These are phyloP conservation scores for Coccyzus lansbergi DNA, from an alignment of 2,797 vertebrate species.

Conservation along the genomic window DNA sequence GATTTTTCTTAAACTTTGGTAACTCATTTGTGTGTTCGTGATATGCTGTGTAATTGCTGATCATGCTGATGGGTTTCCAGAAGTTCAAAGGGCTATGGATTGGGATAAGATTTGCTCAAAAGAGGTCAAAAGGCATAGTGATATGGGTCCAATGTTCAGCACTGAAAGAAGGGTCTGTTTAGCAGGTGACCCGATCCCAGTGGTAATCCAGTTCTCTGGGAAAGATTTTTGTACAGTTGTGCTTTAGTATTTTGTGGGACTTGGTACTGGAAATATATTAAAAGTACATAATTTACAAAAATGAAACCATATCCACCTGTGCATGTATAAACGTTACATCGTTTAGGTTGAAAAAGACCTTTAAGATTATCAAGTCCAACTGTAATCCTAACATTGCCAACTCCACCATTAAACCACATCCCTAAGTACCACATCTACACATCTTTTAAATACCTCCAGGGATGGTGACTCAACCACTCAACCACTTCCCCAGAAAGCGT, in stretches of 20 bases:
- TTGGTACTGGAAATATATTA: neutral
- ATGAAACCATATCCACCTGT: neutral
- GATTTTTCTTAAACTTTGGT: neutral
- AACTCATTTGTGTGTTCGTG: neutral
- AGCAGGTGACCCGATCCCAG: neutral
- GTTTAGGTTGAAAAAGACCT: too few relatives aligned
- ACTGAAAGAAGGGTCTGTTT: fast-evolving
- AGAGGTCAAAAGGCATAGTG: neutral
- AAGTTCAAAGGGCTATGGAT: conserved; percentile 11
- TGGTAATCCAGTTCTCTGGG: neutral
- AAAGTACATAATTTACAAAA: neutral
- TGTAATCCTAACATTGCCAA: too few relatives aligned
- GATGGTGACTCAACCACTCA: too few relatives aligned
- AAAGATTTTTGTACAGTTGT: neutral
- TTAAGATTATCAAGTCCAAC: too few relatives aligned
- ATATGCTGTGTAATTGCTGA: neutral
- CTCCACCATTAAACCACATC: too few relatives aligned
- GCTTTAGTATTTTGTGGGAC: neutral
- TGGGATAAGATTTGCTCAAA: neutral
- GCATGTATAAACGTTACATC: fast-evolving
- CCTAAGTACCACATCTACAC: too few relatives aligned
- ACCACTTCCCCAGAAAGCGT: too few relatives aligned
- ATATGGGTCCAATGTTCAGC: neutral
- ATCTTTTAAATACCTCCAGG: too few relatives aligned
- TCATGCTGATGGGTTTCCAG: neutral